phyloP scores from a whole-genome alignment of 2,113 vertebrate genomes.

The Spea multiplicata region DNA sequence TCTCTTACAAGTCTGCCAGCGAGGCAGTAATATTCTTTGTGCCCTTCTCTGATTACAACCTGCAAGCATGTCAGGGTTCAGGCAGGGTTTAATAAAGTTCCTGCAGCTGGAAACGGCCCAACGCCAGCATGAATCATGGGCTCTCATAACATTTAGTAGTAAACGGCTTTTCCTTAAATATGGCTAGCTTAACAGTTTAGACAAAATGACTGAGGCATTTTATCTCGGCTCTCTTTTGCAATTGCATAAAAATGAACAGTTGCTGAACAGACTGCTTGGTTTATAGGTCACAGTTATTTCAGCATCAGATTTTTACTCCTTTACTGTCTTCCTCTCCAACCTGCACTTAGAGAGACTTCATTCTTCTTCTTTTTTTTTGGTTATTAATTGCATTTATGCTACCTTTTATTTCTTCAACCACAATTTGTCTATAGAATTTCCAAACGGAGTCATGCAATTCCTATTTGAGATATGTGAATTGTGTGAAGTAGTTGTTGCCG shows the following conservation, averaged over 20 bases:
- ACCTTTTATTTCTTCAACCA: neutral
- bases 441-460: neutral
- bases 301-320: constrained; percentile 28
- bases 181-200: constrained; percentile 50
- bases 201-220: constrained; percentile 52
- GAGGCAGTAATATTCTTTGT: neutral
- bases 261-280: constrained; percentile 28
- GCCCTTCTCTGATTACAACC: constrained; percentile 16
- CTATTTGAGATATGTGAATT: too few species aligned
- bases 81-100: constrained; percentile 36
- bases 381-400: neutral
- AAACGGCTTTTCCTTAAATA: constrained; percentile 50
- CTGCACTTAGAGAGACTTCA: neutral
- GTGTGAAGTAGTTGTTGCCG: too few species aligned
- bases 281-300: neutral
- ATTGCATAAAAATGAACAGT: constrained; percentile 39
- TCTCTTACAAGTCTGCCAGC: neutral
- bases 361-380: neutral
- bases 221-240: constrained; percentile 41
- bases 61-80: neutral
- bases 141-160: constrained; percentile 47
- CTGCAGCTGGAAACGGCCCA: constrained; percentile 41
- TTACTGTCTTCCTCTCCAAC: neutral
- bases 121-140: constrained; percentile 46
- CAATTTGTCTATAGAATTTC: neutral